Conservation (phyloP, 2,797 vertebrate species). For the Hylomyscus alleni region DNA sequence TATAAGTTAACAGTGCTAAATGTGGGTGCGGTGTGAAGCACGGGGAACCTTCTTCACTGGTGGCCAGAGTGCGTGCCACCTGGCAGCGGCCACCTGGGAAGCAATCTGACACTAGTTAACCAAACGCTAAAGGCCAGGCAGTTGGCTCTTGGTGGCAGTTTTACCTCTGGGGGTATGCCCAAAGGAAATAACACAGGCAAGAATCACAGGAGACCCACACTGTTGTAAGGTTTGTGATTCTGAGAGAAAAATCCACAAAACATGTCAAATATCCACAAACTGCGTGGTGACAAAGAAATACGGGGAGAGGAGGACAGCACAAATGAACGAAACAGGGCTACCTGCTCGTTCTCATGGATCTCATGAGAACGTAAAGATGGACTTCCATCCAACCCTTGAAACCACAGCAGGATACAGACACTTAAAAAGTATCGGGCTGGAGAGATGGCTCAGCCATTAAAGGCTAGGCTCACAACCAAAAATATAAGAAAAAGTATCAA, state of each 20-base stretch:
- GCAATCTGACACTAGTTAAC: not conserved
- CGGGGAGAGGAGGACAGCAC: not conserved
- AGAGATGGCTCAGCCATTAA: no score
- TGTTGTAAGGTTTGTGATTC: not conserved
- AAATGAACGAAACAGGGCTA: not conserved
- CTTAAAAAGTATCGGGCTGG: not conserved
- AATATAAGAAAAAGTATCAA: not conserved
- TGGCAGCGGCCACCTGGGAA: not conserved
- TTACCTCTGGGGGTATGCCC: not conserved
- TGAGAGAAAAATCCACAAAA: conserved; percentile 10
- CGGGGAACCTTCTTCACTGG: not conserved
- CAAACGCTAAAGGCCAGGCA: not conserved
- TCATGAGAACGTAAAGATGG: not conserved
- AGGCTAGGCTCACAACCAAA: no score
- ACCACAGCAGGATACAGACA: not conserved
- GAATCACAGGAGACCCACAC: not conserved
- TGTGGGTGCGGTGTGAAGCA: not conserved
- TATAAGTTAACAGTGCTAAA: conserved; percentile 28
- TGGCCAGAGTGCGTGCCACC: not conserved
- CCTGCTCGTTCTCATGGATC: not conserved
- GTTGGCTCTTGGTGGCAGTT: not conserved
- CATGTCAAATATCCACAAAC: not conserved
- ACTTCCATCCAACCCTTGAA: not conserved
- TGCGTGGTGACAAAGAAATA: not conserved
- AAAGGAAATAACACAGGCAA: not conserved